These are phyloP conservation scores for Catharus ustulatus DNA, from an alignment of 2,797 vertebrate genomes.

Conservation along the genomic window DNA sequence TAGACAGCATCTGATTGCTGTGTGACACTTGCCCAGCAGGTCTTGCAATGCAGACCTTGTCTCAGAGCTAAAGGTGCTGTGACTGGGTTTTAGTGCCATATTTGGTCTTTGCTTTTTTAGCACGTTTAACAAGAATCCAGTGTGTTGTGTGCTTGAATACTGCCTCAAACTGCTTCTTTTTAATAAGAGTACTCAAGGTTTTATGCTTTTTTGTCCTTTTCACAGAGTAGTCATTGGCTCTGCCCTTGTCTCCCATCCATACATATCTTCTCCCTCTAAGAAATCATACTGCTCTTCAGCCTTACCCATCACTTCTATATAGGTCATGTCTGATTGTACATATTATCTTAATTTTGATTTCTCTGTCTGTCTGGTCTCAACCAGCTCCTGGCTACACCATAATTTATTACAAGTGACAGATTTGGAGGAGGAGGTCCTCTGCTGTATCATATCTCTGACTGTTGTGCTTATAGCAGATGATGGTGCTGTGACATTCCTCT, in stretches of 20 bases:
- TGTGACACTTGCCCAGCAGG: background rate
- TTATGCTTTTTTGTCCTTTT: background rate
- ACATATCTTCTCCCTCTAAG: background rate
- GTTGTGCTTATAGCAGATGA: background rate
- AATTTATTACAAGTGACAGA: slow-evolving; percentile 45
- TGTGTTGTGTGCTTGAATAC: background rate
- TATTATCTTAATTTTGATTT: slow-evolving; percentile 15
- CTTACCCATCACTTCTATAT: background rate
- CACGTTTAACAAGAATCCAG: background rate
- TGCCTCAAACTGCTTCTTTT: background rate
- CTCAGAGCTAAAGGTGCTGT: background rate
- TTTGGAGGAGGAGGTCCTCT: slow-evolving; percentile 23
- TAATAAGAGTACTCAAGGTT: background rate
- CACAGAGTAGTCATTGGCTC: background rate
- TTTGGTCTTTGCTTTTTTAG: background rate
- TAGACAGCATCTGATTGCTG: background rate
- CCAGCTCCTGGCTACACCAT: slow-evolving; percentile 17
- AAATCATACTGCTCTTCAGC: background rate
- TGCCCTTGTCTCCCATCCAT: background rate
- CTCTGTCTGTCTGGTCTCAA: slow-evolving; percentile 22
- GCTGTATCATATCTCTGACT: background rate
- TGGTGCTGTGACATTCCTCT: background rate
- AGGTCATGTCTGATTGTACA: slow-evolving; percentile 18
- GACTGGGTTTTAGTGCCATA: background rate
- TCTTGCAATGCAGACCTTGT: background rate